Evolutionary conservation across 2,797 vertebrate genomes (phyloP).

Genomic region (Pipistrellus kuhlii): DNA sequence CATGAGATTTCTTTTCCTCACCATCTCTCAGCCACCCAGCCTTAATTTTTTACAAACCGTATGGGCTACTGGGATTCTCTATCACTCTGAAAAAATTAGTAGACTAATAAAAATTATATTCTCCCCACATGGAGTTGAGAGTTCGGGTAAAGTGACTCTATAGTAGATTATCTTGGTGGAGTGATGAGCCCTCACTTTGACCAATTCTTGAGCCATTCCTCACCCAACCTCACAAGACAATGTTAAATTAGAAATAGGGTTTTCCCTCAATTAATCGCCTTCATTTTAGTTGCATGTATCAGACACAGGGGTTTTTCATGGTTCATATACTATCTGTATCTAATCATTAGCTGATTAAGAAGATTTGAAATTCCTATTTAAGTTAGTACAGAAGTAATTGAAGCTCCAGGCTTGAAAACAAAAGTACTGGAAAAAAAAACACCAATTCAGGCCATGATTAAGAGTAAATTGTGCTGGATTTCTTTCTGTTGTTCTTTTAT

Average conservation of each 20-base stretch:
- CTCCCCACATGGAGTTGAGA: not conserved
- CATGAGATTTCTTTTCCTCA: conserved; percentile 40
- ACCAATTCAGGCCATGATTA: not conserved
- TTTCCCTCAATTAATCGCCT: not conserved
- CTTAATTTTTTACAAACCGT: not conserved
- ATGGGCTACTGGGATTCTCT: not conserved
- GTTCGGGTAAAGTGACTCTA: not conserved
- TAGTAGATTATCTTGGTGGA: not conserved
- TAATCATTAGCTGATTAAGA: conserved; percentile 62
- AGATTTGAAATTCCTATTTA: conserved; percentile 27
- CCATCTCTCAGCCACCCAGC: not conserved
- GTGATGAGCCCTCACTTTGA: not conserved
- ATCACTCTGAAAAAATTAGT: not conserved
- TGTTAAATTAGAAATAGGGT: not conserved
- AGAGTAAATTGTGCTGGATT: not conserved
- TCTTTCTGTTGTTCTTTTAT: not conserved
- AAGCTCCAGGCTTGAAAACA: not conserved
- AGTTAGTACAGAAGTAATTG: not conserved
- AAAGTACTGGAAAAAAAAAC: not conserved
- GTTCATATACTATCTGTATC: not conserved
- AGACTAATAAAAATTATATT: not conserved
- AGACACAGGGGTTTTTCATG: not conserved
- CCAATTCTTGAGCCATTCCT: not conserved
- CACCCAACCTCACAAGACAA: not conserved
- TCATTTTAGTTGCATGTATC: not conserved